A percentile compares a stretch with the other conserved stretches of the same genome.
Conservation (phyloP, 2,888 invertebrate genomes). For the Diadromus collaris region DNA sequence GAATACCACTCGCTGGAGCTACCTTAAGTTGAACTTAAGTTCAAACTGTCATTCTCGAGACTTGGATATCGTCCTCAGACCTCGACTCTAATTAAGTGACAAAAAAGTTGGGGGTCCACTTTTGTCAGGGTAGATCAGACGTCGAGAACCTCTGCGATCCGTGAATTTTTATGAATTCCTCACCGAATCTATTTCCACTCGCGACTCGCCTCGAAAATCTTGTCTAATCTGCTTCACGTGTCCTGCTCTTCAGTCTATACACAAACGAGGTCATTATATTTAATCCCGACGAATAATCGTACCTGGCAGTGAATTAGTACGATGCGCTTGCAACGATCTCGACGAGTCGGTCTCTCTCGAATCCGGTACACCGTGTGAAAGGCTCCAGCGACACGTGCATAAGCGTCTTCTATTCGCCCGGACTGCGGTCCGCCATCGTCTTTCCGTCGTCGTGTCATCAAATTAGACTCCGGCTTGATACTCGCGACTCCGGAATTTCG, state of each 20-base stretch:
- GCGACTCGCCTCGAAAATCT: neutral
- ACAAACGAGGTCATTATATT: constrained; percentile 39
- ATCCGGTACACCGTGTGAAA: constrained; percentile 33
- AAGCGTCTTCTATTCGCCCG: constrained; percentile 7
- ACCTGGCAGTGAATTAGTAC: constrained; percentile 44
- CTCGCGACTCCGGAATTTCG: constrained; percentile 26
- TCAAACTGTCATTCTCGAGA: too few relatives aligned
- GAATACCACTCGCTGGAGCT: too few relatives aligned
- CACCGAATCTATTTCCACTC: constrained; percentile 16
- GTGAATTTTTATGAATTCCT: constrained; percentile 21
- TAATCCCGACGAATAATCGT: constrained; percentile 9
- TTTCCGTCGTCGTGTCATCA: constrained; percentile 7
- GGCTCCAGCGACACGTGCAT: constrained; percentile 27
- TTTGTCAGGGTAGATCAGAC: constrained; percentile 3
- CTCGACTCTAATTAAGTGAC: constrained; percentile 46
- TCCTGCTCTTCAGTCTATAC: neutral
- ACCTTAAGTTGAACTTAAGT: too few relatives aligned
- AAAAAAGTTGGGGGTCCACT: constrained; percentile 27
- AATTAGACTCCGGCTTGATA: constrained; percentile 25
- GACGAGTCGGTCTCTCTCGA: constrained; percentile 16
- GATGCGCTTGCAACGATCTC: constrained; percentile 39
- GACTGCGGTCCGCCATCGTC: neutral
- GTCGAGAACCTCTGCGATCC: neutral
- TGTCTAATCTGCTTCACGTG: neutral
- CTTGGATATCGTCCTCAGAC: too few relatives aligned